Evolutionary conservation across 2,888 invertebrate genomes (phyloP).

Genomic region (Rhagonycha fulva): DNA sequence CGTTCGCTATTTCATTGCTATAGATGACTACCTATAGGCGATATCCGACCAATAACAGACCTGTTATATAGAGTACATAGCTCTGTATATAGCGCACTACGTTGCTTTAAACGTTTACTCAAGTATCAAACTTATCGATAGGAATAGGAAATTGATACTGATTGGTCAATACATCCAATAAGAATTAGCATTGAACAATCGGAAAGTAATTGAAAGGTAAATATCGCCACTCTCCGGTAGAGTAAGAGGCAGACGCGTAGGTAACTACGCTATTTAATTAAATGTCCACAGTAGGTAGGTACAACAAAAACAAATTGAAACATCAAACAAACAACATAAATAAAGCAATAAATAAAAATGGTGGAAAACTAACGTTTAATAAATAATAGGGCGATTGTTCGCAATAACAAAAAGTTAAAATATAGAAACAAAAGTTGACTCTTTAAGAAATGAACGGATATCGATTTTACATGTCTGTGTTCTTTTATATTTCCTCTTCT

Average conservation of each 20-base stretch:
- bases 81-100: slow-evolving; percentile 22
- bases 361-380: neutral
- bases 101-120: slow-evolving; percentile 25
- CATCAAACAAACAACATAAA: neutral
- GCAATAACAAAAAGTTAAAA: neutral
- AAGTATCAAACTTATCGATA: slow-evolving; percentile 12
- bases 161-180: slow-evolving; percentile 21
- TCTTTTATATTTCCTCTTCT: slow-evolving; percentile 26
- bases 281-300: neutral
- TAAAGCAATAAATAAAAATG: neutral
- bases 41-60: slow-evolving; percentile 51
- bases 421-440: slow-evolving; percentile 7
- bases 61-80: slow-evolving; percentile 32
- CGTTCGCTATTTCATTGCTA: slow-evolving; percentile 58
- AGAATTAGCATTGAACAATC: neutral
- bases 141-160: slow-evolving; percentile 11
- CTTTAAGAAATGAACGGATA: slow-evolving; percentile 27
- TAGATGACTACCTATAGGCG: slow-evolving; percentile 58
- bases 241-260: neutral
- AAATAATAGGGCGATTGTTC: neutral
- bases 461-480: slow-evolving; percentile 35
- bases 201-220: neutral
- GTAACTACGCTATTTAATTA: neutral
- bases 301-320: neutral
- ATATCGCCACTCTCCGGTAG: neutral